Evolutionary conservation across 2,797 vertebrate species (phyloP).

Genomic region (Halcyon smyrnensis): DNA sequence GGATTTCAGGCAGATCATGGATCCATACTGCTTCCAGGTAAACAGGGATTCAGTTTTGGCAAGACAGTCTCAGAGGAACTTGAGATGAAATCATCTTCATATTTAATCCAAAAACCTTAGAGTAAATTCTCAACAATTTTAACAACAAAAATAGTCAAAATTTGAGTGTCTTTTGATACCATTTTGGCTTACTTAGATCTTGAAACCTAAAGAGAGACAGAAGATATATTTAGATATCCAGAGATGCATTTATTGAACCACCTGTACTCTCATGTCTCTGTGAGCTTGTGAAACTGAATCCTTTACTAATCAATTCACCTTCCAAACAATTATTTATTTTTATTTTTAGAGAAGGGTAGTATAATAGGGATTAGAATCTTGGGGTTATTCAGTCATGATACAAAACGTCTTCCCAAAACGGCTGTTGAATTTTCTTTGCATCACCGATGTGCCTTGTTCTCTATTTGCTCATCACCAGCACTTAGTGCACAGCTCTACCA

Average conservation of each 20-base stretch:
- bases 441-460: too few relatives aligned
- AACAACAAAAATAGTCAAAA: background rate
- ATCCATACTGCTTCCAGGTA: background rate
- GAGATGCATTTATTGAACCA: background rate
- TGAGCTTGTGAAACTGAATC: background rate
- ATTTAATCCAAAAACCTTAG: background rate
- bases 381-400: background rate
- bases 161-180: background rate
- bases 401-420: background rate
- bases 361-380: background rate
- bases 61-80: background rate
- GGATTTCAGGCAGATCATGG: background rate
- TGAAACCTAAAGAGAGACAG: too few relatives aligned
- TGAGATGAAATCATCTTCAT: background rate
- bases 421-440: background rate
- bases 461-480: background rate
- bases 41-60: background rate
- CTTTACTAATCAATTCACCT: background rate
- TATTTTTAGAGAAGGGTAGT: background rate
- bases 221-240: too few relatives aligned
- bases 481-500: background rate
- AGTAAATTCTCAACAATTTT: background rate
- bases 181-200: background rate
- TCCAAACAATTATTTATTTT: background rate
- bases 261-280: background rate